Evolutionary conservation across 2,113 vertebrate species (phyloP), one percentile per base, ranked within the genome.

Genomic region (Calidris pygmaea): DNA sequence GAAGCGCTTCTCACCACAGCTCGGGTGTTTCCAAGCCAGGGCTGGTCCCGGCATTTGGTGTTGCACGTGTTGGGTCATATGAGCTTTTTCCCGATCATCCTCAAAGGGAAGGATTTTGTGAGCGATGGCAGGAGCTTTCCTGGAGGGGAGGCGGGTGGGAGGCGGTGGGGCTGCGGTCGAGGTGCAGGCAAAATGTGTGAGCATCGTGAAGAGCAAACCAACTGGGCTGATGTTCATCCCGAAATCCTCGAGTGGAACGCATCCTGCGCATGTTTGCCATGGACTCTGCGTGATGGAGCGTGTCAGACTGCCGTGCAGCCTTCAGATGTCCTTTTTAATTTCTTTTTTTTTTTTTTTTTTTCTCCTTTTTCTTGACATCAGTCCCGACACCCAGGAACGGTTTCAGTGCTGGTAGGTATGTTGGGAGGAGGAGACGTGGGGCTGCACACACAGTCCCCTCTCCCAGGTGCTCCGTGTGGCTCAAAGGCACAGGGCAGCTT

Each of bases 61-160:
- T 0, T 14, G 26, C 17, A 10, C 1, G 0, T 27, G n/a, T 6
- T n/a, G 78, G 67, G 14, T 55, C 18, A 0, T 6, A 26, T 20
- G 29, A 66, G 10, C n/a, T 50, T 48, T 66, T 48, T 59, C 39
- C 45, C 24, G 59, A 20, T 30, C 32, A 10, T 26, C 37, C 60
- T 43, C 52, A 8, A 21, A 32, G 37, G 39, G 50, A 35, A 82
- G 45, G 27, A 37, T 6, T 78, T 71, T 11, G 81, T 3, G 7
- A 60, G 26, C 0, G 0, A 26, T 47, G 62, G 18, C n/a, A 58
- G 72, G 15, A 80, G 22, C 15, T 50, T 30, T 52, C 45, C 79
- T 71, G n/a, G 37, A 17, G 22, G 5, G 1, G 4, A 24, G 3
- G 6, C 4, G 30, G 2, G 5, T 21, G 53, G 45, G 19, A 72